phyloP scores from a whole-genome alignment of 2,888 invertebrate species.

The Steinernema scapterisci region DNA sequence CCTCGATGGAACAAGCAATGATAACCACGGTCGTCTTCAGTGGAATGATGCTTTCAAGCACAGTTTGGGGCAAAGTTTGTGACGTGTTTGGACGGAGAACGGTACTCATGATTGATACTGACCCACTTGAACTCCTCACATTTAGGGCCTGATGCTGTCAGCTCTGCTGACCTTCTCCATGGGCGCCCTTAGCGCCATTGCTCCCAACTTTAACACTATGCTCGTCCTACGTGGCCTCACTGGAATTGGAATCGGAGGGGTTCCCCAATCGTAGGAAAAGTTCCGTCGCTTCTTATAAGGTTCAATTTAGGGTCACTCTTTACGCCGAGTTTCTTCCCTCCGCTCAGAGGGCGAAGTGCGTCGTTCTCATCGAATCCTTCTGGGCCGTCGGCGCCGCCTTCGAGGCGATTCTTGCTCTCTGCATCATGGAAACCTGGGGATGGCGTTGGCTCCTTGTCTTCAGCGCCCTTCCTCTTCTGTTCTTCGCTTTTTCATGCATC shows the following conservation, averaged over 20 bases:
- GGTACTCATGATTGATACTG: conserved; percentile 37
- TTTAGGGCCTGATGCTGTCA: conserved; percentile 84
- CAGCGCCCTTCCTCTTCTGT: conserved; percentile 84
- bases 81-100: conserved; percentile 71
- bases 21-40: conserved; percentile 91
- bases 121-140: background rate
- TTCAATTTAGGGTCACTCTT: conserved; percentile 81
- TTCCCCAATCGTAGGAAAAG: conserved; percentile 86
- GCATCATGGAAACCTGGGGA: conserved; percentile 87
- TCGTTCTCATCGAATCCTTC: conserved; percentile 92
- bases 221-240: conserved; percentile 86
- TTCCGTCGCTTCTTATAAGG: background rate
- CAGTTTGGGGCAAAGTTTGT: conserved; percentile 92
- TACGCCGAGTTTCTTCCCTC: conserved; percentile 94
- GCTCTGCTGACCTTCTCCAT: conserved; percentile 88
- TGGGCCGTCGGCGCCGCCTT: conserved; percentile 94
- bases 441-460: conserved; percentile 89
- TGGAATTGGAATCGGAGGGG: conserved; percentile 93
- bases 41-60: conserved; percentile 95
- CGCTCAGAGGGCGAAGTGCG: conserved; percentile 90
- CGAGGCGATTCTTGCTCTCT: conserved; percentile 80
- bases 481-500: conserved; percentile 74
- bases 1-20: conserved; percentile 78
- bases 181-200: conserved; percentile 85
- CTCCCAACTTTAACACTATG: conserved; percentile 88